These are phyloP conservation scores for Xenops minutus DNA, from an alignment of 2,797 vertebrate genomes.

Conservation along the genomic window DNA sequence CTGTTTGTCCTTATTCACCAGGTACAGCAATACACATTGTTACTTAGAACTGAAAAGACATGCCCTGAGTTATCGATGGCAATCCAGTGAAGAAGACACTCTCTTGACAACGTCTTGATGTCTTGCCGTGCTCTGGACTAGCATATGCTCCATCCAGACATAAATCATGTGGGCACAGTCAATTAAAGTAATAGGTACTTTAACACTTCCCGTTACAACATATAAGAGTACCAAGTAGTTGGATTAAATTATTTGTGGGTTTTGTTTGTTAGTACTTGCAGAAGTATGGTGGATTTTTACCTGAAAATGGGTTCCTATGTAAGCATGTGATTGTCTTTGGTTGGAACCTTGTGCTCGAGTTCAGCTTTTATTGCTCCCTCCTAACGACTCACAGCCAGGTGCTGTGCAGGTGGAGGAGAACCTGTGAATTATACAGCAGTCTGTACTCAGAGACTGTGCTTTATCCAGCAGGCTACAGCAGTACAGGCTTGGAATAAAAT, in stretches of 20 bases:
- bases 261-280: neutral
- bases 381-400: accelerated
- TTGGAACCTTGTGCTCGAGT: neutral
- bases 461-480: neutral
- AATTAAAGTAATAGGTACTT: neutral
- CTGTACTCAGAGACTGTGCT: neutral
- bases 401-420: neutral
- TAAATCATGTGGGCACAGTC: neutral
- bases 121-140: neutral
- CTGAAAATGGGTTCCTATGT: neutral
- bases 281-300: neutral
- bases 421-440: neutral
- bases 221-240: neutral
- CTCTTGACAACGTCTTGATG: neutral
- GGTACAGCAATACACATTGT: neutral
- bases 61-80: neutral
- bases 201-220: neutral
- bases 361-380: neutral
- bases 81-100: neutral
- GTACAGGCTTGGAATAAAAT: neutral
- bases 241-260: neutral
- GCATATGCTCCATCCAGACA: neutral
- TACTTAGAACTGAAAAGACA: neutral
- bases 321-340: neutral
- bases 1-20: neutral